Evolutionary conservation across 2,113 vertebrate genomes (phyloP).

Genomic region (Calypte anna): DNA sequence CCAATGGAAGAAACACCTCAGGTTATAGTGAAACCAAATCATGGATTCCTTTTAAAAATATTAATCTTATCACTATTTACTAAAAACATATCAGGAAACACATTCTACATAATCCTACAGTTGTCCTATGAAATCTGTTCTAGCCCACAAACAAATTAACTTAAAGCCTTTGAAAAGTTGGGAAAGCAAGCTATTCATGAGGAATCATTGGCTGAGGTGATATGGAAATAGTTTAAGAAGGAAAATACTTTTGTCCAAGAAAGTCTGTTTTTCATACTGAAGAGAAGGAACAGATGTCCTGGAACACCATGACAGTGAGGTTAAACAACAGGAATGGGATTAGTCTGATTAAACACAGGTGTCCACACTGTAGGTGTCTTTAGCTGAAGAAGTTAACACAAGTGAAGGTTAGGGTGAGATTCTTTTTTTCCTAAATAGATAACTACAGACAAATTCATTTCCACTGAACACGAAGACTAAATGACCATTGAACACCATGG

Average conservation of each 20-base stretch:
- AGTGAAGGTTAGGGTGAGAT: not conserved
- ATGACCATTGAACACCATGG: fast-evolving
- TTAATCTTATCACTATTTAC: not conserved
- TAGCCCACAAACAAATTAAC: not conserved
- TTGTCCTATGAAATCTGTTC: not conserved
- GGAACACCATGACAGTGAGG: not conserved
- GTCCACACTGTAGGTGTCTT: not conserved
- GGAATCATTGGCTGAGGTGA: not conserved
- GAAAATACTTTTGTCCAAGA: not conserved
- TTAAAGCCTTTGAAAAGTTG: not conserved
- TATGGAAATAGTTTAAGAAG: not conserved
- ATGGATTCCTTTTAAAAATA: not conserved
- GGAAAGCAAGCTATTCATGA: not conserved
- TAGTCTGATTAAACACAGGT: not conserved
- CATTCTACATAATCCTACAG: not conserved
- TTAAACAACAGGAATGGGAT: constrained; percentile 3
- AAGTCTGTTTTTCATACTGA: not conserved
- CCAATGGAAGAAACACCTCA: not conserved
- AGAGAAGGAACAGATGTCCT: constrained; percentile 6
- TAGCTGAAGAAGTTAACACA: not conserved
- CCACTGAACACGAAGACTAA: not conserved
- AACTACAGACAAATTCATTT: not conserved
- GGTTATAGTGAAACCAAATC: not conserved
- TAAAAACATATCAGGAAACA: not conserved
- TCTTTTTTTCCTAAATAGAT: not conserved